These are phyloP conservation scores for Ligdia adustata DNA, from an alignment of 2,888 invertebrate species.

Conservation along the genomic window DNA sequence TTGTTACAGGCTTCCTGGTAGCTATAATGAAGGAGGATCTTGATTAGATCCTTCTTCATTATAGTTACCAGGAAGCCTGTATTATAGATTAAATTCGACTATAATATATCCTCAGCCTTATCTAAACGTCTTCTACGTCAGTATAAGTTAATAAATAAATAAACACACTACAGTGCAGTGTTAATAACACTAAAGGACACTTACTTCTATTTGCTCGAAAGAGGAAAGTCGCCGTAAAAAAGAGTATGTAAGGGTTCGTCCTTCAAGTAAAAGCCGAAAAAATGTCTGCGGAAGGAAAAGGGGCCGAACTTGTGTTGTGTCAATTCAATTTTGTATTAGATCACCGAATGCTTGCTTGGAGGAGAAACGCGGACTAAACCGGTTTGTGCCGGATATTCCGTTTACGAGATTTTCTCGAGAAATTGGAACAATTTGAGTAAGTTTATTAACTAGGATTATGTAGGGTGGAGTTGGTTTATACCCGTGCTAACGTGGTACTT, in stretches of 20 bases:
- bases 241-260: slow-evolving; percentile 5
- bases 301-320: slow-evolving; percentile 23
- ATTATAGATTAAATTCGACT: too few species aligned
- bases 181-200: slow-evolving; percentile 10
- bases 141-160: background rate
- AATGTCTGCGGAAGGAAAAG: slow-evolving; percentile 21
- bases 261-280: slow-evolving; percentile 13
- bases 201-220: slow-evolving; percentile 8
- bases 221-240: slow-evolving; percentile 8
- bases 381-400: background rate
- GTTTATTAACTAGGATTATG: background rate
- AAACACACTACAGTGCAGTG: slow-evolving; percentile 1
- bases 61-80: too few species aligned
- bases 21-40: too few species aligned
- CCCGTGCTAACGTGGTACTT: too few species aligned
- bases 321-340: slow-evolving; percentile 33
- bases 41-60: too few species aligned
- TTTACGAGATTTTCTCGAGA: background rate
- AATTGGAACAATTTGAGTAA: background rate
- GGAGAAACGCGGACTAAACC: slow-evolving; percentile 17
- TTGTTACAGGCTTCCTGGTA: too few species aligned
- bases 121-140: too few species aligned
- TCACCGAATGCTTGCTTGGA: slow-evolving; percentile 22
- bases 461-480: background rate
- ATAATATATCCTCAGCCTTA: too few species aligned